phyloP scores from a whole-genome alignment of 2,888 invertebrate genomes.

The Mesopsocus fuscifrons region DNA sequence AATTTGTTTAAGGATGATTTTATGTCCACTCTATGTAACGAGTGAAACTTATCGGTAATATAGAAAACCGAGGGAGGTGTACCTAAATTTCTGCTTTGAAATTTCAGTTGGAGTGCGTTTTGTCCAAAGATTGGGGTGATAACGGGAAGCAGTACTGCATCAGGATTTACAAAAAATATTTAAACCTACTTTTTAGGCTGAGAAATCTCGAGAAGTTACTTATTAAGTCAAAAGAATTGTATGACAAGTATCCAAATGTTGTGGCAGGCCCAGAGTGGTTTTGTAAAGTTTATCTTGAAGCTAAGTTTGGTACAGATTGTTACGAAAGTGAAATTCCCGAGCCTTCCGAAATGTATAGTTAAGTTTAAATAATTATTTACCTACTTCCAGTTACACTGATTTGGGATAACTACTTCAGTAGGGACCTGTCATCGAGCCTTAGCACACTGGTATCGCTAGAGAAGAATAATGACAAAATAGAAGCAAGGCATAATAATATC shows the following conservation, averaged over 20 bases:
- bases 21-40: too few species aligned
- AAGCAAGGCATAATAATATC: too few species aligned
- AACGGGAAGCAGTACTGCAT: conserved; percentile 22
- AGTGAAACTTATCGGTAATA: too few species aligned
- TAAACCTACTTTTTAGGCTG: conserved; percentile 28
- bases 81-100: too few species aligned
- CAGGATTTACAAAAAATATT: conserved; percentile 24
- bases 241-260: conserved; percentile 28
- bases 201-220: conserved; percentile 27
- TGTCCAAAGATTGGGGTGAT: conserved; percentile 13
- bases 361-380: too few species aligned
- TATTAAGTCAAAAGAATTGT: conserved; percentile 29
- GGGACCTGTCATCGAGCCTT: too few species aligned
- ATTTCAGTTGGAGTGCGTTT: neutral
- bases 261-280: conserved; percentile 37
- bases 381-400: too few species aligned
- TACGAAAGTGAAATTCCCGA: conserved; percentile 10
- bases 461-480: too few species aligned
- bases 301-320: neutral
- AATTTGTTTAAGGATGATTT: neutral
- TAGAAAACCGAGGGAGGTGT: too few species aligned
- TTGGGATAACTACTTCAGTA: too few species aligned
- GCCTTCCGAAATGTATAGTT: conserved; percentile 20
- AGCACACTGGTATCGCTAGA: too few species aligned
- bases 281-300: conserved; percentile 36